Evolutionary conservation across 2,797 vertebrate genomes (phyloP).

Genomic region (Neostethus bicornis): DNA sequence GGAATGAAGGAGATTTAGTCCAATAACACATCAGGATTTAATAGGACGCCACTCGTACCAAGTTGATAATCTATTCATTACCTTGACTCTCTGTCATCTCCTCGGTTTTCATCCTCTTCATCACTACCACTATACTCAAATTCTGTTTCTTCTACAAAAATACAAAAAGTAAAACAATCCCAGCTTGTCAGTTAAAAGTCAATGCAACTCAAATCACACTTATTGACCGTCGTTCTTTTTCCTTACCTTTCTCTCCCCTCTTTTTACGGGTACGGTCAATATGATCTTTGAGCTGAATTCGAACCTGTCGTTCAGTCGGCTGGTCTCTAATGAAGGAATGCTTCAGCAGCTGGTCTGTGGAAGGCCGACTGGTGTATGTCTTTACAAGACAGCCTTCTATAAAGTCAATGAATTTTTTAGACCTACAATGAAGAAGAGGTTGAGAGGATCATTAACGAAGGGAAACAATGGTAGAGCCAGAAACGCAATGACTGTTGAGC

Average conservation of each 20-base stretch:
- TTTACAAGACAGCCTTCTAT: constrained; percentile 94
- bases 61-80: constrained; percentile 54
- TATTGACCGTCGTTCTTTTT: neutral
- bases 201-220: neutral
- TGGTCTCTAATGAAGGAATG: constrained; percentile 94
- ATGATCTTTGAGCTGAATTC: constrained; percentile 95
- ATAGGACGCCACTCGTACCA: neutral
- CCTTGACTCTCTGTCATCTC: constrained; percentile 93
- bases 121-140: constrained; percentile 95
- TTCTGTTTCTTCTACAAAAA: constrained; percentile 89
- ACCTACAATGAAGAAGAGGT: constrained; percentile 77
- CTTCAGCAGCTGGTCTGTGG: constrained; percentile 92
- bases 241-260: constrained; percentile 88
- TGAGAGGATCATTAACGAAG: constrained; percentile 28
- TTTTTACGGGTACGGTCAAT: constrained; percentile 93
- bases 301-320: constrained; percentile 92
- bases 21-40: neutral
- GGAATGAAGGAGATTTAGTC: neutral
- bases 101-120: constrained; percentile 91
- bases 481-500: too few species aligned
- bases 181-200: neutral
- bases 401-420: constrained; percentile 95
- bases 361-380: constrained; percentile 89
- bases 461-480: constrained; percentile 6
- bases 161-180: neutral